phyloP scores from a whole-genome alignment of 2,888 invertebrate genomes.

The Odontomyia ornata region DNA sequence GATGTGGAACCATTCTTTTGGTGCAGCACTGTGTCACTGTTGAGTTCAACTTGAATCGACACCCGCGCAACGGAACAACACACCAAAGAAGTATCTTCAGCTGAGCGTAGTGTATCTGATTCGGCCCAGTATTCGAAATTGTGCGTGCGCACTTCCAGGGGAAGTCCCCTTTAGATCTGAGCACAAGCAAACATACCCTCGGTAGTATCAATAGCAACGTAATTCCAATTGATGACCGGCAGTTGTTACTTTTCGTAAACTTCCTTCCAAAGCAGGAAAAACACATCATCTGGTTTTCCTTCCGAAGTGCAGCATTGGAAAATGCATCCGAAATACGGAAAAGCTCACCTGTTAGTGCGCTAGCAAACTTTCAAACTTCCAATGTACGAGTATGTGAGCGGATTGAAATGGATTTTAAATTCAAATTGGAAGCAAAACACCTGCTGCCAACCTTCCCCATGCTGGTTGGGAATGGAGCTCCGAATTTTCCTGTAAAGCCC shows the following conservation, averaged over 20 bases:
- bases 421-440: not conserved
- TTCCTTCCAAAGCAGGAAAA: not conserved
- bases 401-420: too few relatives aligned
- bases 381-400: too few relatives aligned
- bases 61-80: conserved; percentile 29
- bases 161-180: conserved; percentile 17
- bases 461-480: not conserved
- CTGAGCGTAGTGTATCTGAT: not conserved
- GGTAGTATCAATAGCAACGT: conserved; percentile 32
- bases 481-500: not conserved
- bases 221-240: not conserved
- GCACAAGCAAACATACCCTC: not conserved
- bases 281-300: not conserved
- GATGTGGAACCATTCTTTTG: not conserved
- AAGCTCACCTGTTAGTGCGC: too few relatives aligned
- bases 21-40: conserved; percentile 33
- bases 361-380: too few relatives aligned
- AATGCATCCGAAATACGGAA: too few relatives aligned
- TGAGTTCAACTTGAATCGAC: conserved; percentile 27
- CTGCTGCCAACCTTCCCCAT: not conserved
- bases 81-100: not conserved
- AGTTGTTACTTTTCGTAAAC: not conserved
- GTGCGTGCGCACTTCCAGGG: conserved; percentile 42
- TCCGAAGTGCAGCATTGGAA: too few relatives aligned
- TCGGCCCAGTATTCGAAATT: not conserved